Evolutionary conservation across 2,113 vertebrate species (phyloP).

Genomic region (Morone chrysops): DNA sequence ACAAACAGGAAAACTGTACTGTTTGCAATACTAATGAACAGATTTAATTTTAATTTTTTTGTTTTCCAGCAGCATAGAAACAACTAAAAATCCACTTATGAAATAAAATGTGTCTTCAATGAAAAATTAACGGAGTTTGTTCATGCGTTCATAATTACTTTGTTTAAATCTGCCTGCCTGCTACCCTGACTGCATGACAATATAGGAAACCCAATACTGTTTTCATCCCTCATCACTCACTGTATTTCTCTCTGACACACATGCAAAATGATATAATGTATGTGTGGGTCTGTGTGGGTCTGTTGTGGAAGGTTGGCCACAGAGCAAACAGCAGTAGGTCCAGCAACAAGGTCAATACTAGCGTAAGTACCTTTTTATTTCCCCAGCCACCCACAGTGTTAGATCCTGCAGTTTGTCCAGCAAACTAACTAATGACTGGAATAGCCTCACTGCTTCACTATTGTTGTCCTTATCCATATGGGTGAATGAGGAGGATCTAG

Average conservation of each 20-base stretch:
- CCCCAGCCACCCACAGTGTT: conserved; percentile 76
- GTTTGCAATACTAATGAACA: conserved; percentile 63
- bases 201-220: conserved; percentile 43
- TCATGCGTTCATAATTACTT: conserved; percentile 73
- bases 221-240: conserved; percentile 48
- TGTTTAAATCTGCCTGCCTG: conserved; percentile 46
- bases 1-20: conserved; percentile 45
- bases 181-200: conserved; percentile 32
- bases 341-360: conserved; percentile 82
- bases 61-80: conserved; percentile 39
- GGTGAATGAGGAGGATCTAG: conserved; percentile 39
- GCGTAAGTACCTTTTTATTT: conserved; percentile 83
- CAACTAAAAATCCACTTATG: conserved; percentile 65
- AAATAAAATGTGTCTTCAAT: conserved; percentile 43
- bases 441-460: conserved; percentile 51
- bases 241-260: conserved; percentile 44
- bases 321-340: conserved; percentile 79
- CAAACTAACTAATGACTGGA: conserved; percentile 81
- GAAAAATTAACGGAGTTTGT: conserved; percentile 63
- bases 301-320: conserved; percentile 49
- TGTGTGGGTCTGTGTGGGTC: conserved; percentile 4
- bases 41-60: conserved; percentile 23
- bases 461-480: conserved; percentile 58
- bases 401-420: conserved; percentile 80
- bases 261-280: conserved; percentile 45